Percentiles rank a stretch among this genome's conserved stretches.
Conservation (phyloP, 2,797 vertebrate genomes). For the Gymnodraco acuticeps region DNA sequence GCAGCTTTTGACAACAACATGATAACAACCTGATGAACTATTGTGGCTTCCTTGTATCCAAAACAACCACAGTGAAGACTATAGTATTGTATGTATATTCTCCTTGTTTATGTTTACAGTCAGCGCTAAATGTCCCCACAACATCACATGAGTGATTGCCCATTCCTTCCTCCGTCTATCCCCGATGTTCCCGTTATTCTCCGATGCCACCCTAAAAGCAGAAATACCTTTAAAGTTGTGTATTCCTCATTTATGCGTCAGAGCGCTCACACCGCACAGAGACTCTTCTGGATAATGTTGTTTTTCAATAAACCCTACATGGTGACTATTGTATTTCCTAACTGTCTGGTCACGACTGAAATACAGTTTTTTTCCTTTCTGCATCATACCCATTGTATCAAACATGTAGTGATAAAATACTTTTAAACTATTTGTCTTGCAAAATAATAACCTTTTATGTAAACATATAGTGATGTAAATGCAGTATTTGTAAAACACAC, state of each 20-base stretch:
- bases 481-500: not conserved
- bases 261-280: slow-evolving; percentile 33
- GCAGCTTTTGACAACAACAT: slow-evolving; percentile 41
- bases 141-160: slow-evolving; percentile 15
- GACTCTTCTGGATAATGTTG: slow-evolving; percentile 29
- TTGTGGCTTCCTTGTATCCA: slow-evolving; percentile 27
- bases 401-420: not conserved
- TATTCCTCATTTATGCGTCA: slow-evolving; percentile 42
- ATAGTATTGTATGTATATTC: not conserved
- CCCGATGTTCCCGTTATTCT: slow-evolving; percentile 25
- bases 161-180: slow-evolving; percentile 38
- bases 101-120: slow-evolving; percentile 20
- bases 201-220: slow-evolving; percentile 46
- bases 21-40: slow-evolving; percentile 35
- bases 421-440: not conserved
- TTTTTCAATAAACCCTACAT: slow-evolving; percentile 11
- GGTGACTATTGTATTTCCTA: slow-evolving; percentile 40
- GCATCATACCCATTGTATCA: slow-evolving; percentile 5
- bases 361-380: slow-evolving; percentile 15
- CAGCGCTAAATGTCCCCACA: not conserved
- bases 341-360: slow-evolving; percentile 39
- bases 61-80: slow-evolving; percentile 12
- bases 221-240: slow-evolving; percentile 38
- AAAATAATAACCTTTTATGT: slow-evolving; percentile 6
- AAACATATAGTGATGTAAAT: slow-evolving; percentile 5